A percentile compares a stretch with the other conserved stretches of the same genome.
Conservation (phyloP, 1,140 invertebrate species). For the Zophobas atratus region DNA sequence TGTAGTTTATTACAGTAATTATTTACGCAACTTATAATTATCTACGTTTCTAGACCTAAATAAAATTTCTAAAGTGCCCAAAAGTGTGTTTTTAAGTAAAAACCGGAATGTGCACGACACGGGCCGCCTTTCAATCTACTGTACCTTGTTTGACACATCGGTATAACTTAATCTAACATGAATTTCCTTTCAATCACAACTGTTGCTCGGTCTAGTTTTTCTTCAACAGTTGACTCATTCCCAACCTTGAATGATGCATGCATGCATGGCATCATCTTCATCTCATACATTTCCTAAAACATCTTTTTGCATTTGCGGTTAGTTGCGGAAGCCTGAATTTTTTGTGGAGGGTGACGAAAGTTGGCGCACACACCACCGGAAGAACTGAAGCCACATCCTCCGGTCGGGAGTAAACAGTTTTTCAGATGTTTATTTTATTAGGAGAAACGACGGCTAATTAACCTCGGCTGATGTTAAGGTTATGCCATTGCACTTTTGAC, state of each 20-base stretch:
- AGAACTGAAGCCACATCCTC: constrained; percentile 35
- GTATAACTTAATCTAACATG: constrained; percentile 1
- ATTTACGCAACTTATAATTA: too few relatives aligned
- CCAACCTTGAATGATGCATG: not conserved
- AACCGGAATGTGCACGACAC: not conserved
- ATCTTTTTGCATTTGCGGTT: not conserved
- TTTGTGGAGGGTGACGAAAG: constrained; percentile 1
- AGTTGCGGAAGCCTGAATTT: constrained; percentile 6
- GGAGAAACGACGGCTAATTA: constrained; percentile 13
- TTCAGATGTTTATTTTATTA: not conserved
- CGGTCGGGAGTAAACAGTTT: constrained; percentile 19
- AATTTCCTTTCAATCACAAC: constrained; percentile 28
- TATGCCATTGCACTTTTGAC: constrained; percentile 38
- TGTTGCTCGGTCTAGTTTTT: not conserved
- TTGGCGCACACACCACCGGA: constrained; percentile 17
- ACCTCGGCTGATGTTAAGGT: constrained; percentile 35
- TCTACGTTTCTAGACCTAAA: too few relatives aligned
- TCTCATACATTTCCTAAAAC: constrained; percentile 19
- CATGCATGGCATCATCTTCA: not conserved
- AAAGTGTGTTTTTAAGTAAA: too few relatives aligned
- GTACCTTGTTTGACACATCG: not conserved
- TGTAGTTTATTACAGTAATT: too few relatives aligned
- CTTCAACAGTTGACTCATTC: not conserved
- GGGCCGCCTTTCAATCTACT: not conserved
- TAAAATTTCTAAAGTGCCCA: too few relatives aligned